A percentile compares a stretch with the other conserved stretches of the same genome.
Evolutionary conservation across 2,888 invertebrate genomes (phyloP).

Genomic region (Phyllotreta cruciferae): DNA sequence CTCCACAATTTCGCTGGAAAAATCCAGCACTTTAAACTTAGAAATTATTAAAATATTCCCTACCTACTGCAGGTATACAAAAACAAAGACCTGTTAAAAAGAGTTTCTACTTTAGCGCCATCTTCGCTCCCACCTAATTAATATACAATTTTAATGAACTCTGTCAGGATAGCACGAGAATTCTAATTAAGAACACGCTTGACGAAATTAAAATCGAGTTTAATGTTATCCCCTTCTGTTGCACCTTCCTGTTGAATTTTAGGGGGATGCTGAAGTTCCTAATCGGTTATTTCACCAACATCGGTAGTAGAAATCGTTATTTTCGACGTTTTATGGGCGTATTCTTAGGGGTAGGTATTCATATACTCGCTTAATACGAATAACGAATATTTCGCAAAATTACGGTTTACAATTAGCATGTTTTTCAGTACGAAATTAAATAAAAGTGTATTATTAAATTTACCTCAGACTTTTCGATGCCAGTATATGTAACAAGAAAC

Average conservation of each 20-base stretch:
- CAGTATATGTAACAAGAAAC: no score
- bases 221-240: conserved; percentile 9
- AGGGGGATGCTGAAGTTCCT: background rate
- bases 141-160: conserved; percentile 20
- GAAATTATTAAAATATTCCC: no score
- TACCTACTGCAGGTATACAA: no score
- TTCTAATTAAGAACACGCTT: conserved; percentile 18
- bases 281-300: conserved; percentile 2
- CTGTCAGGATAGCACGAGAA: conserved; percentile 5
- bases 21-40: no score
- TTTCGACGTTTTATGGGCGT: conserved; percentile 6
- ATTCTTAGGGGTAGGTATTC: conserved; percentile 3
- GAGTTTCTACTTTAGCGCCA: background rate
- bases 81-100: no score
- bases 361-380: conserved; percentile 7
- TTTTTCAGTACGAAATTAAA: no score
- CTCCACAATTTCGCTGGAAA: background rate
- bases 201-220: conserved; percentile 19
- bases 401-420: no score
- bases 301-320: conserved; percentile 1
- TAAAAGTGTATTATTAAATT: no score
- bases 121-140: conserved; percentile 19
- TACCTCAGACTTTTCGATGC: no score
- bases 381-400: no score
- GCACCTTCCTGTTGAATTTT: conserved; percentile 14